phyloP scores from a whole-genome alignment of 2,888 invertebrate genomes.

The Teleiodes luculella region DNA sequence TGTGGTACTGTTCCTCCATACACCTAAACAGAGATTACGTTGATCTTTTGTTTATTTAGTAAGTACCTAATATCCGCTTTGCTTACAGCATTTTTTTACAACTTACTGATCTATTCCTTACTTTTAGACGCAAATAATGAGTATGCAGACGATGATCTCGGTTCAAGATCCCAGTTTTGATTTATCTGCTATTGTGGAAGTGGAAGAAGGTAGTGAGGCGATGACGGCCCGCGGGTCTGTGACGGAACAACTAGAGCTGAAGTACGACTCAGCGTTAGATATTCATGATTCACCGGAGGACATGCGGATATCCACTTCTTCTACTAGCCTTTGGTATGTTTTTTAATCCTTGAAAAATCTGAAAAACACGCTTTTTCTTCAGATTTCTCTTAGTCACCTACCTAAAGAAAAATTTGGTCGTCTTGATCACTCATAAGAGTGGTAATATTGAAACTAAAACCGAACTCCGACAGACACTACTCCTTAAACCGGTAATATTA shows the following conservation, averaged over 20 bases:
- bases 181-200: conserved; percentile 69
- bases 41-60: too few species aligned
- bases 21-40: too few species aligned
- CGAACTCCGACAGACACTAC: too few species aligned
- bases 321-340: conserved; percentile 61
- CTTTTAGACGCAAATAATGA: conserved; percentile 65
- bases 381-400: too few species aligned
- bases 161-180: conserved; percentile 70
- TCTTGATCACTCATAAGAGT: too few species aligned
- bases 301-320: conserved; percentile 48
- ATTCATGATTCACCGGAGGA: conserved; percentile 57
- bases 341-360: not conserved
- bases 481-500: too few species aligned
- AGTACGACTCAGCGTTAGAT: conserved; percentile 59
- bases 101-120: not conserved
- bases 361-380: too few species aligned
- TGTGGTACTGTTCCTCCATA: too few species aligned
- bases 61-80: too few species aligned
- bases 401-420: too few species aligned
- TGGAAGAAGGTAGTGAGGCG: conserved; percentile 61
- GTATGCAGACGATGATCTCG: conserved; percentile 68
- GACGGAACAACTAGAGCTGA: conserved; percentile 61
- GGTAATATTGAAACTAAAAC: too few species aligned
- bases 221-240: conserved; percentile 55
- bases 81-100: not conserved